A percentile compares a stretch with the other conserved stretches of the same genome.
These are phyloP conservation scores for Stegodyphus mimosarum DNA, from an alignment of 1,140 invertebrate genomes.

Conservation along the genomic window DNA sequence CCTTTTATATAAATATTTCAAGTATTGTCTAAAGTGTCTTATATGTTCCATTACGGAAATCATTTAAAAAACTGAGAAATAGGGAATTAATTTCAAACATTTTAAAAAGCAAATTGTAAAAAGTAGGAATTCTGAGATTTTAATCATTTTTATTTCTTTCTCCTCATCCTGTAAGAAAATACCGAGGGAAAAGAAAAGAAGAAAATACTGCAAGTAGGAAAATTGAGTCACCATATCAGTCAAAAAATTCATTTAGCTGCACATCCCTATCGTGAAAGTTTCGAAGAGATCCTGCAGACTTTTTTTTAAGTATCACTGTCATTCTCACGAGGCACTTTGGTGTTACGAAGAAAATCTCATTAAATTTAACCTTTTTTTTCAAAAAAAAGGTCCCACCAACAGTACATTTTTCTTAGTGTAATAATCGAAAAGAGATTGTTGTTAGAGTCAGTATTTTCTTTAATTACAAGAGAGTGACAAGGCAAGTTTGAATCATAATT, in stretches of 20 bases:
- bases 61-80: too few species aligned
- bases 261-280: slow-evolving; percentile 1
- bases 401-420: slow-evolving; percentile 37
- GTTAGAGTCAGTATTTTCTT: slow-evolving; percentile 59
- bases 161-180: too few species aligned
- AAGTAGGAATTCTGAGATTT: too few species aligned
- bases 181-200: background rate
- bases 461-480: slow-evolving; percentile 56
- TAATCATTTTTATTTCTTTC: too few species aligned
- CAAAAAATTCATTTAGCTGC: slow-evolving; percentile 49
- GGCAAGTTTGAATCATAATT: slow-evolving; percentile 53
- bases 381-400: background rate
- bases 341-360: slow-evolving; percentile 45
- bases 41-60: too few species aligned
- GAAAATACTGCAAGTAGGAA: background rate
- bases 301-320: slow-evolving; percentile 22
- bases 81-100: too few species aligned
- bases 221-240: slow-evolving; percentile 14
- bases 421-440: slow-evolving; percentile 60
- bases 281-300: background rate
- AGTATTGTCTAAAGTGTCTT: too few species aligned
- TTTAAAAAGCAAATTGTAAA: too few species aligned
- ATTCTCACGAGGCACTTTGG: slow-evolving; percentile 34
- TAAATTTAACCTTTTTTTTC: slow-evolving; percentile 40
- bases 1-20: too few species aligned